Percentiles rank a stretch among this genome's conserved stretches.
Conservation (phyloP, 2,888 invertebrate species). For the Parapristionchus giblindavisi region DNA sequence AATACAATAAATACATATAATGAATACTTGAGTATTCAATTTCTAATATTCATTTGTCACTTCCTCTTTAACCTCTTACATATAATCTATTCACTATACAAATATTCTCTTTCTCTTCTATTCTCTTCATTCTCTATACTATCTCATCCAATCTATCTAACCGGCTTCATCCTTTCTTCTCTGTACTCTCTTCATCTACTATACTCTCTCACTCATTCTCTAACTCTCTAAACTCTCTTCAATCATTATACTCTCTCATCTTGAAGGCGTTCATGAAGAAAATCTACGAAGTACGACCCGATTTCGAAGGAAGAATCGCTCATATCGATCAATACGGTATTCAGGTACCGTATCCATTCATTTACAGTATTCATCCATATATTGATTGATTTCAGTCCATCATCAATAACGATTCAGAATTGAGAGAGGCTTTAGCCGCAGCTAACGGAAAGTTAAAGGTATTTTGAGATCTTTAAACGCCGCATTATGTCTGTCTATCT, state of each 20-base stretch:
- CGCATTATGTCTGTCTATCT: neutral
- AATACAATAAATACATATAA: too few species aligned
- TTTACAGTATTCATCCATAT: neutral
- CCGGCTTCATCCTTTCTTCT: neutral
- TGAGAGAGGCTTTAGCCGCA: slow-evolving; percentile 58
- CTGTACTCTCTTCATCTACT: slow-evolving; percentile 11
- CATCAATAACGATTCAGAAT: slow-evolving; percentile 56
- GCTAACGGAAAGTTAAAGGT: slow-evolving; percentile 61
- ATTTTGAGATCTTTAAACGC: neutral
- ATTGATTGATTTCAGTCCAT: slow-evolving; percentile 50
- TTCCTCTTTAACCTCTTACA: too few species aligned
- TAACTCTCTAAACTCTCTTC: neutral
- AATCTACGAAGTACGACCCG: slow-evolving; percentile 58
- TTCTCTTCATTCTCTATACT: neutral
- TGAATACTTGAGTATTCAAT: too few species aligned
- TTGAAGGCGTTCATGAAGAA: slow-evolving; percentile 63
- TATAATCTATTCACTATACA: too few species aligned
- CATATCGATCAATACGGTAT: slow-evolving; percentile 64
- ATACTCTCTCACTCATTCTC: slow-evolving; percentile 19
- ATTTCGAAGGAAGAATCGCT: slow-evolving; percentile 65
- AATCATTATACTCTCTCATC: neutral
- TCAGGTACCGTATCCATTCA: slow-evolving; percentile 49
- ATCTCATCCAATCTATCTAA: slow-evolving; percentile 6
- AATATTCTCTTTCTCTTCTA: slow-evolving; percentile 15
- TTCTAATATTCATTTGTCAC: too few species aligned